A percentile compares a stretch with the other conserved stretches of the same genome.
Conservation (phyloP, 1,140 invertebrate genomes). For the Saccostrea echinata region DNA sequence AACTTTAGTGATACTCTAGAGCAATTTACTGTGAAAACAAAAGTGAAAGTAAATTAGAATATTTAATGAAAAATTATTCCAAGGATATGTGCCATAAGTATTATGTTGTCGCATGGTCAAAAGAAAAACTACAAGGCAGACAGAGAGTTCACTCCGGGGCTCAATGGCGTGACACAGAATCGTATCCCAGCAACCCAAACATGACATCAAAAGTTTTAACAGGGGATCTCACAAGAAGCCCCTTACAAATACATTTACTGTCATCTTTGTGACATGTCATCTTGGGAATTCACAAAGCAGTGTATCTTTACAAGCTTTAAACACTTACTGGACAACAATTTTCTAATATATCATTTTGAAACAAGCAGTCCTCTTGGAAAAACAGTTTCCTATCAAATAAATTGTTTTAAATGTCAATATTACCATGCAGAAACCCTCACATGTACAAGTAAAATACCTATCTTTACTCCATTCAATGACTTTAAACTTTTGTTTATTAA, state of each 20-base stretch:
- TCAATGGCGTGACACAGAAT: neutral
- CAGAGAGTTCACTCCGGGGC: neutral
- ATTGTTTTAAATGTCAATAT: neutral
- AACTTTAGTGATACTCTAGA: neutral
- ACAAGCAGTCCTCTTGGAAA: neutral
- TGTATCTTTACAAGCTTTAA: constrained; percentile 4
- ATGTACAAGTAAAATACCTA: no score
- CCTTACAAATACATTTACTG: constrained; percentile 17
- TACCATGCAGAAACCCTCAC: no score
- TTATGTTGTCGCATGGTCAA: neutral
- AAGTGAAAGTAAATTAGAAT: constrained; percentile 10
- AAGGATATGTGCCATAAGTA: neutral
- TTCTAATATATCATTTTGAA: neutral
- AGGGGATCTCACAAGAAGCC: neutral
- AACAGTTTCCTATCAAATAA: neutral
- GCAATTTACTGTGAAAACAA: constrained; percentile 6
- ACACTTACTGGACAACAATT: neutral
- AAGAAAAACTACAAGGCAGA: neutral
- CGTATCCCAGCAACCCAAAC: constrained; percentile 7
- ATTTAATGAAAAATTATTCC: no score
- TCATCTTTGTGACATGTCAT: constrained; percentile 25
- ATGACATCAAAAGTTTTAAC: constrained; percentile 19
- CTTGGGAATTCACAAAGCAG: constrained; percentile 26
- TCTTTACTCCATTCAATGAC: no score
- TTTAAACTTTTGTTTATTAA: no score